These are phyloP conservation scores for Eptatretus atami DNA, from an alignment of 2,797 vertebrate species.

Conservation along the genomic window DNA sequence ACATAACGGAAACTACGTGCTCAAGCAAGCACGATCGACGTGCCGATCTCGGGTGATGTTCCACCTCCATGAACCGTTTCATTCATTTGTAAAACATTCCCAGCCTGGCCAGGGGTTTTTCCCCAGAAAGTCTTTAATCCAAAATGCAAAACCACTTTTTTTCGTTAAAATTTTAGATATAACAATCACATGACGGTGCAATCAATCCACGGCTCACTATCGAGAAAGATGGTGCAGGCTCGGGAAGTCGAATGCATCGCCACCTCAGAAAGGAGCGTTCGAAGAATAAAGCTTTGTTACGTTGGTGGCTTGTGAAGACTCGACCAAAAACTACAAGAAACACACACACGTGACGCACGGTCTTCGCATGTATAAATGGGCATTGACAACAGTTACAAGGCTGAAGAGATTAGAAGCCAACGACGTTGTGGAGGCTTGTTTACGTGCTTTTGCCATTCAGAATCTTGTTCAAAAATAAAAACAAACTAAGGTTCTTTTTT, in stretches of 20 bases:
- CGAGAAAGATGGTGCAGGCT: conserved; percentile 80
- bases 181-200: too few relatives aligned
- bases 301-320: conserved; percentile 45
- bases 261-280: conserved; percentile 65
- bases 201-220: conserved; percentile 20
- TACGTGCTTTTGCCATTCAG: too few relatives aligned
- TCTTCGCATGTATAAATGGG: not conserved
- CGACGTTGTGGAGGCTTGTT: too few relatives aligned
- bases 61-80: too few relatives aligned
- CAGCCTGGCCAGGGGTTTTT: not conserved
- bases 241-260: conserved; percentile 86
- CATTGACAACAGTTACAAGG: not conserved
- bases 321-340: conserved; percentile 47
- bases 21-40: not conserved
- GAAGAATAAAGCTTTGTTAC: conserved; percentile 33
- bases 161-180: too few relatives aligned
- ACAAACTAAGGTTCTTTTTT: too few relatives aligned
- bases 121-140: too few relatives aligned
- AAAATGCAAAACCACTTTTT: too few relatives aligned
- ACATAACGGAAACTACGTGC: not conserved
- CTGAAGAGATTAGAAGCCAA: too few relatives aligned
- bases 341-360: not conserved
- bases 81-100: conserved; percentile 6
- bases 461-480: too few relatives aligned
- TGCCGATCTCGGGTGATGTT: too few relatives aligned